Evolutionary conservation across 2,113 vertebrate species (phyloP).

Genomic region (Tyto alba): DNA sequence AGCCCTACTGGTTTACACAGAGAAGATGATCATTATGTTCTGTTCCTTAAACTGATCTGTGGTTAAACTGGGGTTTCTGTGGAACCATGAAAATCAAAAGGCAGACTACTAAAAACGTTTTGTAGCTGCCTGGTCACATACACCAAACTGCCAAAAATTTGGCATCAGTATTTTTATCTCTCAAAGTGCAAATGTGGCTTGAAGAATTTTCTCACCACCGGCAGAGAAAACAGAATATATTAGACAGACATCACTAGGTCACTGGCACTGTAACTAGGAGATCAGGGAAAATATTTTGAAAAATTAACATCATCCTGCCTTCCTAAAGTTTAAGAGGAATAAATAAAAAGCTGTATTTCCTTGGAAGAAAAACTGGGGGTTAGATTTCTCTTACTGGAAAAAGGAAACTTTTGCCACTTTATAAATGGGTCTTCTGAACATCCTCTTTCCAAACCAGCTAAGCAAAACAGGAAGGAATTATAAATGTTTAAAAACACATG

Average conservation of each 20-base stretch:
- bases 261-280: not conserved
- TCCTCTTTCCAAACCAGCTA: not conserved
- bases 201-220: not conserved
- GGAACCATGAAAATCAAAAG: not conserved
- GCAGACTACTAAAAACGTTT: not conserved
- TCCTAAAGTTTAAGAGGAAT: not conserved
- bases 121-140: not conserved
- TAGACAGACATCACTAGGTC: not conserved
- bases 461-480: constrained; percentile 5
- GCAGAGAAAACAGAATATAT: constrained; percentile 1
- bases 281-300: not conserved
- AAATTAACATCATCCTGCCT: not conserved
- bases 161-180: constrained; percentile 5
- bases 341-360: not conserved
- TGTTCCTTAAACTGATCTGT: not conserved
- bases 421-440: not conserved
- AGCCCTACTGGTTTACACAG: not conserved
- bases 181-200: not conserved
- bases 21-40: not conserved
- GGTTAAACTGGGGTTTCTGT: constrained; percentile 15
- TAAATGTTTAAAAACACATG: not conserved
- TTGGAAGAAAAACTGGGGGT: not conserved
- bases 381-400: not conserved
- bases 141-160: constrained; percentile 32
- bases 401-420: not conserved